phyloP scores from a whole-genome alignment of 2,888 invertebrate species.

The Caenorhabditis sp. region DNA sequence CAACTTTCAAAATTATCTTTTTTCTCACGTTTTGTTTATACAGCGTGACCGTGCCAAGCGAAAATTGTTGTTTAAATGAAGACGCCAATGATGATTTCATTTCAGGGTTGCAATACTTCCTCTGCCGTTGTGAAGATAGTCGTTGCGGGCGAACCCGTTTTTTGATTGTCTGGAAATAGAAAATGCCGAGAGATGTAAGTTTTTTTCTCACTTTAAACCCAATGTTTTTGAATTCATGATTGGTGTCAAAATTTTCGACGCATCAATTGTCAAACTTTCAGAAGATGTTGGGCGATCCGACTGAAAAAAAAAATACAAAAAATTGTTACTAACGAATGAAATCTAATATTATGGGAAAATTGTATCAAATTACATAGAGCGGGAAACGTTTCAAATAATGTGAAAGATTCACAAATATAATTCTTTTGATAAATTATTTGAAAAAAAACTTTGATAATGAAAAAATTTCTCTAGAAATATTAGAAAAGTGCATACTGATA shows the following conservation, averaged over 20 bases:
- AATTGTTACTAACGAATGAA: not conserved
- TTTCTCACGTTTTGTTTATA: conserved; percentile 8
- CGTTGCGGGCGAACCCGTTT: conserved; percentile 70
- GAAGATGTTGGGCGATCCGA: conserved; percentile 22
- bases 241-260: conserved; percentile 28
- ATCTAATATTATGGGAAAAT: not conserved
- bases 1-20: too few relatives aligned
- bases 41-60: not conserved
- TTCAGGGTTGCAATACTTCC: not conserved
- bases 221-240: conserved; percentile 13
- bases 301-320: conserved; percentile 12
- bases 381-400: too few relatives aligned
- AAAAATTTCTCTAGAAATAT: too few relatives aligned
- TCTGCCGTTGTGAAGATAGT: conserved; percentile 19
- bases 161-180: conserved; percentile 58
- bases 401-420: too few relatives aligned
- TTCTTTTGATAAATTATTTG: too few relatives aligned
- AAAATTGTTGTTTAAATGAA: conserved; percentile 8
- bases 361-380: not conserved
- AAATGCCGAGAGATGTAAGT: not conserved
- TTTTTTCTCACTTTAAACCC: conserved; percentile 6
- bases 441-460: too few relatives aligned
- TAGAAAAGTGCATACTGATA: too few relatives aligned
- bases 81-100: not conserved
- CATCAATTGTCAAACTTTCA: conserved; percentile 44